These are phyloP conservation scores for Eretmodus cyanostictus DNA, from an alignment of 2,113 vertebrate species.

Conservation along the genomic window DNA sequence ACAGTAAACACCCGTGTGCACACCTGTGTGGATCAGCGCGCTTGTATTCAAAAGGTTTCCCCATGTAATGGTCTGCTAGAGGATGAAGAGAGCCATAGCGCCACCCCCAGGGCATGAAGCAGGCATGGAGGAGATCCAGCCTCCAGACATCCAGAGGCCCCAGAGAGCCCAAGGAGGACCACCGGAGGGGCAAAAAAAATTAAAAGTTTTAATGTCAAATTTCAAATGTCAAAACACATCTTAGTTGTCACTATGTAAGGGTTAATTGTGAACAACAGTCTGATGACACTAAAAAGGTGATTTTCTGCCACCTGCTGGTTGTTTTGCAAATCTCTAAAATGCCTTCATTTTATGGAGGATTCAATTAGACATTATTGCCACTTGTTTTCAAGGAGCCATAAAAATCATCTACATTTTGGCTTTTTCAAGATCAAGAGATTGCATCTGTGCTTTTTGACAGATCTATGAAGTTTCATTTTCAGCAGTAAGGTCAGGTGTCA, in stretches of 20 bases:
- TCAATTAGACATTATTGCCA: neutral
- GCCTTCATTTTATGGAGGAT: neutral
- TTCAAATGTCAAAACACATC: neutral
- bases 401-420: accelerated
- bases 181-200: too few species aligned
- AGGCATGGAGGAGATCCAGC: too few species aligned
- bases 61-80: too few species aligned
- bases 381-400: neutral
- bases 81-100: too few species aligned
- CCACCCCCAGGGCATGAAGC: too few species aligned
- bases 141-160: too few species aligned
- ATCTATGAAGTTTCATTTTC: neutral
- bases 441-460: neutral
- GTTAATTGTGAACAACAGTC: neutral
- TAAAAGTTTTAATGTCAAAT: neutral
- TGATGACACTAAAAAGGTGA: accelerated
- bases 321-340: accelerated
- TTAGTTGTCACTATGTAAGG: neutral
- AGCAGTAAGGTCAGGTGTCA: neutral
- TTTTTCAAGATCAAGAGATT: neutral
- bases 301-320: neutral
- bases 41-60: too few species aligned
- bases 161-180: too few species aligned
- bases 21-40: too few species aligned
- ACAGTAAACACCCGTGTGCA: too few species aligned